Percentiles rank a stretch among this genome's conserved stretches.
Evolutionary conservation across 2,888 invertebrate species (phyloP).

Genomic region (Cheilosia grossa): DNA sequence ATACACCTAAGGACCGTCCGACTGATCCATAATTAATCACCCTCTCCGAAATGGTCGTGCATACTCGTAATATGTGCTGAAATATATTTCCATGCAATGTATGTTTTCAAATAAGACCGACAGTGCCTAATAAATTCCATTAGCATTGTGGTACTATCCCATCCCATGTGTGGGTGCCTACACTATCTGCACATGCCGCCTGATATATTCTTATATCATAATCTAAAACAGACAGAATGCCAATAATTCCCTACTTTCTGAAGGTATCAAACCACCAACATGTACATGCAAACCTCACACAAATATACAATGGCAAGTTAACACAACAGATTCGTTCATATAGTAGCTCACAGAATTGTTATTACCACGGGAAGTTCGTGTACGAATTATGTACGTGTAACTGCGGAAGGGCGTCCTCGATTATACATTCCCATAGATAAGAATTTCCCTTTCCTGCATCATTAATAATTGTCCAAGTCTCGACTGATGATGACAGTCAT

Average conservation of each 20-base stretch:
- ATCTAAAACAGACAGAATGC: conserved; percentile 10
- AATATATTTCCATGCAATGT: neutral
- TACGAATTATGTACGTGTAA: neutral
- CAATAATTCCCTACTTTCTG: conserved; percentile 7
- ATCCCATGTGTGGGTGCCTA: too few relatives aligned
- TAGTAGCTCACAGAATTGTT: neutral
- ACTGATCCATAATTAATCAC: conserved; percentile 29
- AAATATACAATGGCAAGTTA: neutral
- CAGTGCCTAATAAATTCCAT: conserved; percentile 1
- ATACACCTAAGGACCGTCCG: neutral
- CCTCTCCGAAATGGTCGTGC: conserved; percentile 10
- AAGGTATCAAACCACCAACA: neutral
- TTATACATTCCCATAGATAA: conserved; percentile 17
- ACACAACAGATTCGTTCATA: neutral
- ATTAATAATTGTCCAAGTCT: conserved; percentile 9
- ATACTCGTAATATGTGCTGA: neutral
- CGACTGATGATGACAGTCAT: conserved; percentile 3
- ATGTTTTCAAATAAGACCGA: conserved; percentile 6
- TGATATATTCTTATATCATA: neutral
- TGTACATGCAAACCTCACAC: neutral
- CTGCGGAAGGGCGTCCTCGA: conserved; percentile 1
- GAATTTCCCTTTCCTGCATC: conserved; percentile 15
- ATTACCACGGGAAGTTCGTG: too few relatives aligned
- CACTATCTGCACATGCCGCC: too few relatives aligned
- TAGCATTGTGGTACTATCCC: conserved; percentile 4